phyloP scores from a whole-genome alignment of 2,113 vertebrate genomes.

The Hydrolagus affinis region DNA sequence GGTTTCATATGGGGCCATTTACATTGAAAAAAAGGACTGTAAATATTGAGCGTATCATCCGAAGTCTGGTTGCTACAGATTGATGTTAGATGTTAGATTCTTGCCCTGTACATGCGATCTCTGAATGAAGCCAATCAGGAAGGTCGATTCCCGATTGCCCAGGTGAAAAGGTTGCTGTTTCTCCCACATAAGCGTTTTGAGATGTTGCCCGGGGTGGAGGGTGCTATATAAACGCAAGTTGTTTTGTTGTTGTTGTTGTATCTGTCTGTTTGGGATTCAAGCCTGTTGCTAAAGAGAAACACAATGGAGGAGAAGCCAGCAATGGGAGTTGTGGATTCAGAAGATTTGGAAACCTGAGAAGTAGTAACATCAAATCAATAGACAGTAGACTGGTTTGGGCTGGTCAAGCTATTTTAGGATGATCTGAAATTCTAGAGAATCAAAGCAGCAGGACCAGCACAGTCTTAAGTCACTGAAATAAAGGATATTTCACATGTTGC shows the following conservation, averaged over 20 bases:
- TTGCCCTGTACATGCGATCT: not conserved
- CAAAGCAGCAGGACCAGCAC: not conserved
- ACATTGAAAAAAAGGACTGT: not conserved
- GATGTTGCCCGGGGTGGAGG: no score
- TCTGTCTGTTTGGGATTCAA: not conserved
- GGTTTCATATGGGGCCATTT: conserved; percentile 26
- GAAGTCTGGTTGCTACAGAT: not conserved
- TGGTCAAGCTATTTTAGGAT: not conserved
- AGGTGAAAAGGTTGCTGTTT: not conserved
- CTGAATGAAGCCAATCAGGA: not conserved
- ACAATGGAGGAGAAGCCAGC: not conserved
- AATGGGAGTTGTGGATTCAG: not conserved
- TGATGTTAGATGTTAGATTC: not conserved
- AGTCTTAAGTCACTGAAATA: not conserved
- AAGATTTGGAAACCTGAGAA: not conserved
- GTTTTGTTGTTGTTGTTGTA: no score
- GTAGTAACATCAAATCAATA: not conserved
- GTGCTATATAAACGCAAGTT: no score
- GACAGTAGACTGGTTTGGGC: not conserved
- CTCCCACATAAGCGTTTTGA: no score
- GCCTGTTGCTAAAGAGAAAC: not conserved
- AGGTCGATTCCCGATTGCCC: not conserved
- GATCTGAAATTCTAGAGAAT: not conserved
- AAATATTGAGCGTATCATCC: not conserved
- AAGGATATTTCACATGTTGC: not conserved